Evolutionary conservation across 2,797 vertebrate species (phyloP).

Genomic region (Benthosema pterotum): DNA sequence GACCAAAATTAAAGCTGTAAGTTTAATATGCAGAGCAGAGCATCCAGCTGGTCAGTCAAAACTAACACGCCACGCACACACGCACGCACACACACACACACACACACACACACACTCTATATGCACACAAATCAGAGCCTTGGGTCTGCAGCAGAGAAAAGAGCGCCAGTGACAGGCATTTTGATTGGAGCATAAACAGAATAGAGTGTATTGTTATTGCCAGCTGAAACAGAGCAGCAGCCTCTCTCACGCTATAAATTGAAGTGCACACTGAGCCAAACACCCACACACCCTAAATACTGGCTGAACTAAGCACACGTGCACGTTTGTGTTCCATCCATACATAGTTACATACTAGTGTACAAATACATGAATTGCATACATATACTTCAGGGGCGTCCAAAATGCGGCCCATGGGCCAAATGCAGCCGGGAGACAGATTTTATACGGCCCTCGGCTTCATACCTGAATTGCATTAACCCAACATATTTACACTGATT

Average conservation of each 20-base stretch:
- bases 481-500: too few species aligned
- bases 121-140: constrained; percentile 39
- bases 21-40: constrained; percentile 63
- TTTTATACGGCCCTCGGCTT: too few species aligned
- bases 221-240: constrained; percentile 59
- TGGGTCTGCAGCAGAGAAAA: constrained; percentile 60
- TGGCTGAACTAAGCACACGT: constrained; percentile 19
- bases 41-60: constrained; percentile 65
- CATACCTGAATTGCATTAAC: too few species aligned
- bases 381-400: too few species aligned
- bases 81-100: neutral
- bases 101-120: constrained; percentile 33
- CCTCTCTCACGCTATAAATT: constrained; percentile 46
- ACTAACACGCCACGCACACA: constrained; percentile 41
- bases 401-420: too few species aligned
- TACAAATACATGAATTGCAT: neutral
- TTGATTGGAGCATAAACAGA: constrained; percentile 72
- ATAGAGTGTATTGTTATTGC: constrained; percentile 56
- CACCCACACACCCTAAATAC: constrained; percentile 29
- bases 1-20: constrained; percentile 48
- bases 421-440: too few species aligned
- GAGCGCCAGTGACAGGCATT: constrained; percentile 66
- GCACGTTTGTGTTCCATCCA: neutral
- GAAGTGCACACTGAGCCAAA: constrained; percentile 44
- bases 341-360: neutral